phyloP scores from a whole-genome alignment of 2,888 invertebrate species.

The Hemaris fuciformis region DNA sequence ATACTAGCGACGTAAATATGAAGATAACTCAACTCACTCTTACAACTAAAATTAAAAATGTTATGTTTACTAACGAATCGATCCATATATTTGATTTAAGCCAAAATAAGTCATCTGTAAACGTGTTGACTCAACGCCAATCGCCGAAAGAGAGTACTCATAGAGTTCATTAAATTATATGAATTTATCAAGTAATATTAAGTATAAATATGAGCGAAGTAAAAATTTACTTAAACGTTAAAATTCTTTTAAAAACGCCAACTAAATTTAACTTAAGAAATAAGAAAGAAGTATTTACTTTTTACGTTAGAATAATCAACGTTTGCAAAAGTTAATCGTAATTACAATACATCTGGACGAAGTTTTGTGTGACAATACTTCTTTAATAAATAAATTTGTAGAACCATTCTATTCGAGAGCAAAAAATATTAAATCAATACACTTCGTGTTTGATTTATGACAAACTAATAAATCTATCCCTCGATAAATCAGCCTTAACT shows the following conservation, averaged over 20 bases:
- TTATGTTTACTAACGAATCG: no score
- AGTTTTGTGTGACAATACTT: neutral
- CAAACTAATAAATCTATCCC: constrained; percentile 19
- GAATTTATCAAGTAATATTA: neutral
- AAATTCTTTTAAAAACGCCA: neutral
- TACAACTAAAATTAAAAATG: no score
- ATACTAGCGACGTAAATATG: no score
- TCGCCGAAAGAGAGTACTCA: no score
- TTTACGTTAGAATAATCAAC: neutral
- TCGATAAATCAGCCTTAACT: constrained; percentile 38
- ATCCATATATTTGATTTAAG: no score
- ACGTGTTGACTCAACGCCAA: no score
- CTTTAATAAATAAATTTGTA: neutral
- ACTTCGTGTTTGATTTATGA: neutral
- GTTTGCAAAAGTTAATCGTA: neutral
- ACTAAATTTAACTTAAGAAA: neutral
- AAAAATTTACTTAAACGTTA: no score
- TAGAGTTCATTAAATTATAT: no score
- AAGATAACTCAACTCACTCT: no score
- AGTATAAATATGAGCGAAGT: neutral
- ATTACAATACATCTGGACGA: neutral
- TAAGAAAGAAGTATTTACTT: neutral
- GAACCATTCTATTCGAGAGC: no score
- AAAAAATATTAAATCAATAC: neutral
- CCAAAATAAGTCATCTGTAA: no score